Evolutionary conservation across 2,888 invertebrate genomes (phyloP).

Genomic region (Mesoligia furuncula): DNA sequence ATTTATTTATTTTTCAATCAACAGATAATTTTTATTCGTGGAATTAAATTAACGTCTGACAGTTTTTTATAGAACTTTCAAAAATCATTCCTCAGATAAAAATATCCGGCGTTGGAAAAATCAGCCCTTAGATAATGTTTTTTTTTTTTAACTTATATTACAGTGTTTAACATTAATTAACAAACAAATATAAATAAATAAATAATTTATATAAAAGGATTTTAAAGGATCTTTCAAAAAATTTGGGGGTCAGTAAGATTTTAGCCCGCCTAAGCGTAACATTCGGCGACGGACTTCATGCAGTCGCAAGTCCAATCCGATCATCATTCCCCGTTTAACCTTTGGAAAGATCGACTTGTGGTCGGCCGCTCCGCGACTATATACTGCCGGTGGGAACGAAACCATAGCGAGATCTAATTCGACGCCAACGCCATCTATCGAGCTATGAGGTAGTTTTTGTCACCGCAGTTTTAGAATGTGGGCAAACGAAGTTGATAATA

Average conservation of each 20-base stretch:
- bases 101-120: too few species aligned
- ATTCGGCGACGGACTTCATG: conserved; percentile 86
- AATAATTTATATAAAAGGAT: too few species aligned
- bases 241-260: conserved; percentile 83
- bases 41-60: too few species aligned
- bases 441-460: conserved; percentile 10
- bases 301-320: conserved; percentile 83
- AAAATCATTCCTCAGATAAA: too few species aligned
- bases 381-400: conserved; percentile 58
- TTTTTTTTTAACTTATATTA: neutral
- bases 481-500: neutral
- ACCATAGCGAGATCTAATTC: conserved; percentile 74
- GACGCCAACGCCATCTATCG: conserved; percentile 77
- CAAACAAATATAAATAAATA: neutral
- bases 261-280: conserved; percentile 88
- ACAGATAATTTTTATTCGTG: too few species aligned
- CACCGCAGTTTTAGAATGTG: neutral
- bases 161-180: neutral
- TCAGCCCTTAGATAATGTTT: too few species aligned
- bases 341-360: conserved; percentile 83
- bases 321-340: conserved; percentile 89
- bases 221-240: conserved; percentile 79
- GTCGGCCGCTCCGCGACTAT: neutral
- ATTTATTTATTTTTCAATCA: too few species aligned
- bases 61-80: too few species aligned